Evolutionary conservation across 2,113 vertebrate genomes (phyloP).

Genomic region (Oreochromis tanganicae): DNA sequence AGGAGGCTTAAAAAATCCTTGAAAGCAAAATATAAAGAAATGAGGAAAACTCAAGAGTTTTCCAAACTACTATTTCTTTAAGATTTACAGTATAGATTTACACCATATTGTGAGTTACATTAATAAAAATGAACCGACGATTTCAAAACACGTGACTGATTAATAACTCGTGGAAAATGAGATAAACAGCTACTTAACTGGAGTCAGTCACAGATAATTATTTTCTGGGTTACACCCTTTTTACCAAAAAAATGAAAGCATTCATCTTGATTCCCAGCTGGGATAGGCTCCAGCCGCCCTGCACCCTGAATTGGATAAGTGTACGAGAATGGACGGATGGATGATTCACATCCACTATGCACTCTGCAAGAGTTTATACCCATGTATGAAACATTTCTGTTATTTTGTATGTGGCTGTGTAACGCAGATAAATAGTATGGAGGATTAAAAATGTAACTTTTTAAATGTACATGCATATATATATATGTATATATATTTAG

Average conservation of each 20-base stretch:
- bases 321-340: background rate
- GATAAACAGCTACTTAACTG: background rate
- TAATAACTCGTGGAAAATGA: background rate
- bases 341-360: background rate
- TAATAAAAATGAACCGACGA: background rate
- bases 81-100: background rate
- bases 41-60: background rate
- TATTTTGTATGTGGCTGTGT: background rate
- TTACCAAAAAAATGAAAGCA: background rate
- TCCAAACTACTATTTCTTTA: background rate
- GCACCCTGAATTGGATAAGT: background rate
- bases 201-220: background rate
- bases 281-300: background rate
- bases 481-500: background rate
- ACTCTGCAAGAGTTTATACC: background rate
- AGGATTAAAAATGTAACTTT: background rate
- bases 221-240: background rate
- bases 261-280: background rate
- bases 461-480: background rate
- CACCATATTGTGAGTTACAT: background rate
- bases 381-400: background rate
- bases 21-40: background rate
- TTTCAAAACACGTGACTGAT: background rate
- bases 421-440: background rate
- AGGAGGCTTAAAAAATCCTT: background rate